These are phyloP conservation scores for Carpatolechia fugitivella DNA, from an alignment of 2,888 invertebrate species.

Conservation along the genomic window DNA sequence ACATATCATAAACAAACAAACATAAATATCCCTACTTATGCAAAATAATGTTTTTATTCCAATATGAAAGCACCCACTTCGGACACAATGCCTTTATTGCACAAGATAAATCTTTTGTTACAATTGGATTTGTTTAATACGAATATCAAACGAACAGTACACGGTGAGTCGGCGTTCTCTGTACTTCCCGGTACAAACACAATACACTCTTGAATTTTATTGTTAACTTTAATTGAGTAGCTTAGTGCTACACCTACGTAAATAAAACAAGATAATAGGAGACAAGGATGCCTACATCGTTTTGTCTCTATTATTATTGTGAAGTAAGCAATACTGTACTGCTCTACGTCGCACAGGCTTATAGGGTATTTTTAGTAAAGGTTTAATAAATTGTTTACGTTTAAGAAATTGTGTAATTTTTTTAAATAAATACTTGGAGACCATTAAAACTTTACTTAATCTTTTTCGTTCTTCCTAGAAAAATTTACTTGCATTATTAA, in stretches of 20 bases:
- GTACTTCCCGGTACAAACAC: slow-evolving; percentile 31
- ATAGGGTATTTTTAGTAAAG: no score
- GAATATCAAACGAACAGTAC: slow-evolving; percentile 48
- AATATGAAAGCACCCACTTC: slow-evolving; percentile 41
- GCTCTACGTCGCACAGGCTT: no score
- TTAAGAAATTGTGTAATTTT: no score
- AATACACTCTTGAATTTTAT: slow-evolving; percentile 27
- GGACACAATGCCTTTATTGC: slow-evolving; percentile 53
- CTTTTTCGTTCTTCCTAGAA: no score
- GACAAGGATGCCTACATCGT: no score
- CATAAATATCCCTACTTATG: slow-evolving; percentile 30
- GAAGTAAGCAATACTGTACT: no score
- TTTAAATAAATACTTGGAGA: no score
- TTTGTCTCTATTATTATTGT: no score
- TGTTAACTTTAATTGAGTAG: slow-evolving; percentile 39
- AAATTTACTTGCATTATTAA: no score
- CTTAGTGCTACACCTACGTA: slow-evolving; percentile 26
- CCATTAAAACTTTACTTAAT: no score
- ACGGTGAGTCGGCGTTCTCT: slow-evolving; percentile 47
- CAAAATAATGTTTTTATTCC: slow-evolving; percentile 46
- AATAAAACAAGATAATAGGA: no score
- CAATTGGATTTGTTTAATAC: slow-evolving; percentile 58
- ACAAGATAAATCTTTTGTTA: slow-evolving; percentile 56
- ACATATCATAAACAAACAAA: slow-evolving; percentile 25
- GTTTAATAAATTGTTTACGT: no score